Conservation (phyloP, 2,888 invertebrate species). For the Apantesis nais region DNA sequence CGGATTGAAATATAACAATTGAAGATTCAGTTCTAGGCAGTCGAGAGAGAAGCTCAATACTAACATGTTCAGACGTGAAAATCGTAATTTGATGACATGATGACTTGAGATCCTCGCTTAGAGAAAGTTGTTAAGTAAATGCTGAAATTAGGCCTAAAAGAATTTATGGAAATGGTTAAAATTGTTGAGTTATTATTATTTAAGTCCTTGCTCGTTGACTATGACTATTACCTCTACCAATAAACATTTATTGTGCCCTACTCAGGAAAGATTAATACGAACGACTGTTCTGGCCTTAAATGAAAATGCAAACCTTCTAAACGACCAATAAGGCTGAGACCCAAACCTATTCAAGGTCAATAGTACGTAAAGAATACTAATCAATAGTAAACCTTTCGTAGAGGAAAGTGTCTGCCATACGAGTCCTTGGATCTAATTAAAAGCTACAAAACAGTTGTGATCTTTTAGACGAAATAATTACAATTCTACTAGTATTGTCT, state of each 20-base stretch:
- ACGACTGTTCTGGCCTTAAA: background rate
- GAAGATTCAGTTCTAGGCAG: too few species aligned
- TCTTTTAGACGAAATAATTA: background rate
- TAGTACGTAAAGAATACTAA: conserved; percentile 2
- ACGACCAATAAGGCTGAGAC: background rate
- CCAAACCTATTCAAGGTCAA: conserved; percentile 4
- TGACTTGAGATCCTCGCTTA: too few species aligned
- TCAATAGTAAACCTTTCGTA: background rate
- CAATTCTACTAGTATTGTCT: background rate
- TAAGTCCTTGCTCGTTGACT: background rate
- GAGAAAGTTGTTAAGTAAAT: too few species aligned
- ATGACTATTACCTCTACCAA: background rate
- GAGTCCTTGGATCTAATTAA: background rate
- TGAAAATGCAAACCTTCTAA: background rate
- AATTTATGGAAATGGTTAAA: too few species aligned
- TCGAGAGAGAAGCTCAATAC: background rate
- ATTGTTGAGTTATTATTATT: background rate
- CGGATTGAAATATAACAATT: too few species aligned
- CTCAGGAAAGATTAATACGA: background rate
- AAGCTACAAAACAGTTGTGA: background rate
- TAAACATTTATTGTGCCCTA: background rate
- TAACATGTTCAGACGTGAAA: background rate
- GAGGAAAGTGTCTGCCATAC: background rate
- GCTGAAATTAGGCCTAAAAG: too few species aligned
- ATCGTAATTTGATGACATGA: too few species aligned